Percentiles rank a stretch among this genome's conserved stretches.
phyloP scores from a whole-genome alignment of 2,888 invertebrate genomes.

The Adineta ricciae region DNA sequence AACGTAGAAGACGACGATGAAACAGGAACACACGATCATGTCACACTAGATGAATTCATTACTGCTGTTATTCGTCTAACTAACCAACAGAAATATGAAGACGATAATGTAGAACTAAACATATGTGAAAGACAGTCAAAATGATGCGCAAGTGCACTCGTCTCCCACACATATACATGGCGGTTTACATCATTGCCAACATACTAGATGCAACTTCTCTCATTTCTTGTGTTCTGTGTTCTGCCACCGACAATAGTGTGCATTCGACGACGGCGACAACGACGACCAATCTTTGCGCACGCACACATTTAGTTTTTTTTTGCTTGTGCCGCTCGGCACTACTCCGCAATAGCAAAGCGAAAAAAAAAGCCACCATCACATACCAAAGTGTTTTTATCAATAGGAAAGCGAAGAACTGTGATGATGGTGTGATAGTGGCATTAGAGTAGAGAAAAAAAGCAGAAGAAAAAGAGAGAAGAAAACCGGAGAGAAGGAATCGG shows the following conservation, averaged over 20 bases:
- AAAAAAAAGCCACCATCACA: slow-evolving; percentile 15
- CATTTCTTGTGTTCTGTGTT: neutral
- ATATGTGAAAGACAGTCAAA: neutral
- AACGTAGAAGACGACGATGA: neutral
- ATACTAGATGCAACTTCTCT: neutral
- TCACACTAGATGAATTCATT: neutral
- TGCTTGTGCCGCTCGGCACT: neutral
- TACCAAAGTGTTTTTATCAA: slow-evolving; percentile 13
- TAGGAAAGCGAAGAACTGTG: slow-evolving; percentile 5
- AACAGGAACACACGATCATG: neutral
- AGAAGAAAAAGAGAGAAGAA: neutral
- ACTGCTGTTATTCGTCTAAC: neutral
- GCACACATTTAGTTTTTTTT: neutral
- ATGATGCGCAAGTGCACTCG: slow-evolving; percentile 1
- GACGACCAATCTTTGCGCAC: neutral
- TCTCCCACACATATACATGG: neutral
- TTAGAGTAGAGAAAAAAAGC: neutral
- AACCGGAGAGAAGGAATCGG: neutral
- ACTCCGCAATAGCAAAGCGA: neutral
- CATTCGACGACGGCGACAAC: neutral
- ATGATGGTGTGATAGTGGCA: neutral
- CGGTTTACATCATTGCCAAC: neutral
- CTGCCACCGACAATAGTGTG: neutral
- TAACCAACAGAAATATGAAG: neutral
- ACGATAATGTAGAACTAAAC: neutral